These are phyloP conservation scores for Chrysopa pallens DNA, from an alignment of 1,140 invertebrate genomes.

Conservation along the genomic window DNA sequence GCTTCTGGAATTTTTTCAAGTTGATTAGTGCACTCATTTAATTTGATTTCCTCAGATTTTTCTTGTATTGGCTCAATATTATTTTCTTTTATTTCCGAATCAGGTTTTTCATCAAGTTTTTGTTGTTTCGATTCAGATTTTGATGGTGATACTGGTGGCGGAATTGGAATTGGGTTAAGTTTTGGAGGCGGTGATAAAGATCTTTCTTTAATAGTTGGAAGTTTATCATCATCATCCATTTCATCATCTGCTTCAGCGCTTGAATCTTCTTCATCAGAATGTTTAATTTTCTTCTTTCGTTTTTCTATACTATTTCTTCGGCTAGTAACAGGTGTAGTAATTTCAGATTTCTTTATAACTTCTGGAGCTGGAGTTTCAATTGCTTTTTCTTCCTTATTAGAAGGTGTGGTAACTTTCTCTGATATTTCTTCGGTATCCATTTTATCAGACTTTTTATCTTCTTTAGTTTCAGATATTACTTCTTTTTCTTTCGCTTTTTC, in stretches of 20 bases:
- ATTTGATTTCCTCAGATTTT: neutral
- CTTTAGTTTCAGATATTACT: constrained; percentile 15
- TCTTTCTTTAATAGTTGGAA: neutral
- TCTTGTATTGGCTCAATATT: neutral
- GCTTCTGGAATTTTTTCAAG: neutral
- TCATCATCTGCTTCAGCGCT: constrained; percentile 40
- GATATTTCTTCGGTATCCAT: neutral
- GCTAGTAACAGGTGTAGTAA: neutral
- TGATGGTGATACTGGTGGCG: constrained; percentile 1
- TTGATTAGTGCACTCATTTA: neutral
- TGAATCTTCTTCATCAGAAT: constrained; percentile 33
- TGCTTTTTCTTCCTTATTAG: constrained; percentile 1
- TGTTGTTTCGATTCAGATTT: constrained; percentile 5
- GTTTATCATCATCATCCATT: constrained; percentile 36
- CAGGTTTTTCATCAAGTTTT: neutral
- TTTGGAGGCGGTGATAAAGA: constrained; percentile 5
- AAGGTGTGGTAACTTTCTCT: neutral
- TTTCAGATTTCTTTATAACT: constrained; percentile 7
- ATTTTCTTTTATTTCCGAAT: neutral
- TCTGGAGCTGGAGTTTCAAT: constrained; percentile 20
- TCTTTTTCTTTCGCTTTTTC: constrained; percentile 1
- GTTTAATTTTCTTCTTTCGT: constrained; percentile 20
- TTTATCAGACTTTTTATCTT: constrained; percentile 10
- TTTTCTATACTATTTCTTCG: constrained; percentile 17
- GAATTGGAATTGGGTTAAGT: constrained; percentile 5